Percentiles rank a stretch among this genome's conserved stretches.
These are phyloP conservation scores for Mercenaria mercenaria DNA, from an alignment of 1,140 invertebrate genomes.

Conservation along the genomic window DNA sequence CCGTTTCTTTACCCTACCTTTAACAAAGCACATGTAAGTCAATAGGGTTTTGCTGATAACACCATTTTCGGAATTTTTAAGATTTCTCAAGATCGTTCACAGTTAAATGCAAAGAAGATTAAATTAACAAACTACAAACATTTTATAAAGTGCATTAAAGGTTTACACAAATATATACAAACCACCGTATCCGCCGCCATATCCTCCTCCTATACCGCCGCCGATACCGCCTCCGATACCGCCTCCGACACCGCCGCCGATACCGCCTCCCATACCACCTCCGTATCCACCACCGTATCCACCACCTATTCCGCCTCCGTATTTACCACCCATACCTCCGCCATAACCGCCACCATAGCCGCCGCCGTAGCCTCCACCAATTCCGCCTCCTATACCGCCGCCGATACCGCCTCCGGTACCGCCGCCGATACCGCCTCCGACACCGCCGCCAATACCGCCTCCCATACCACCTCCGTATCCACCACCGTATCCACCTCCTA, in stretches of 20 bases:
- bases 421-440: not conserved
- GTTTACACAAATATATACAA: no score
- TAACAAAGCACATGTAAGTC: no score
- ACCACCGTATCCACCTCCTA: not conserved
- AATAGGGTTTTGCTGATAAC: no score
- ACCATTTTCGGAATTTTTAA: no score
- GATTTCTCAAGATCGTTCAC: no score
- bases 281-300: not conserved
- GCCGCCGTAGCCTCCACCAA: not conserved
- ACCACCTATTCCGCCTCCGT: not conserved
- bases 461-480: not conserved
- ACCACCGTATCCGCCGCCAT: not conserved
- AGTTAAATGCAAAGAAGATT: no score
- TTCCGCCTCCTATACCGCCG: not conserved
- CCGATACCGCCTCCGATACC: not conserved
- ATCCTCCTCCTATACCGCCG: not conserved
- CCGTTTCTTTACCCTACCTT: no score
- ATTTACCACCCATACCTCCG: not conserved
- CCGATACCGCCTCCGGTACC: not conserved
- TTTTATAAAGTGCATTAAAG: no score
- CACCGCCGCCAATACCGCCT: not conserved
- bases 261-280: not conserved
- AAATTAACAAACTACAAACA: no score
- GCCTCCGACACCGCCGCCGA: not conserved
- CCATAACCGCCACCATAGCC: not conserved